Evolutionary conservation across 2,113 vertebrate genomes (phyloP).

Genomic region (Centrocercus urophasianus): DNA sequence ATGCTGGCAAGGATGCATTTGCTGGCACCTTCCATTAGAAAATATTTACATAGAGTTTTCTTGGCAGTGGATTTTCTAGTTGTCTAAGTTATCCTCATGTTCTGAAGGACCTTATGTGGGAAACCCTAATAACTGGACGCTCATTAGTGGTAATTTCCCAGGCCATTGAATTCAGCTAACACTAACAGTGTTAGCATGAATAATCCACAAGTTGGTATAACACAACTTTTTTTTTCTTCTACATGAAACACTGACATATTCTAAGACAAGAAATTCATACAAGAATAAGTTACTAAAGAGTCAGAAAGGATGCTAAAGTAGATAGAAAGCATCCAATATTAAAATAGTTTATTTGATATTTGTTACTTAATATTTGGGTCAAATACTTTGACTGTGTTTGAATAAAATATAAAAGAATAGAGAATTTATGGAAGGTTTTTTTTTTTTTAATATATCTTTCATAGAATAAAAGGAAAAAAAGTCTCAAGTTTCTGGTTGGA

Average conservation of each 20-base stretch:
- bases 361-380: background rate
- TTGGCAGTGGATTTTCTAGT: constrained; percentile 25
- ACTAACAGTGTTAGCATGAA: background rate
- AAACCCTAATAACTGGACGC: constrained; percentile 20
- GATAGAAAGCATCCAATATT: background rate
- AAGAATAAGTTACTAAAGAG: background rate
- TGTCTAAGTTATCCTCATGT: constrained; percentile 34
- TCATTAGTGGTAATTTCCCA: constrained; percentile 29
- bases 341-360: background rate
- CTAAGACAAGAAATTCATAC: background rate
- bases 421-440: fast-evolving
- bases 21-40: constrained; percentile 63
- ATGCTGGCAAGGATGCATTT: constrained; percentile 37
- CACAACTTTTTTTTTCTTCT: background rate
- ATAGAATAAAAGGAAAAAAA: background rate
- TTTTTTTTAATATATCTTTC: background rate
- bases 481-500: background rate
- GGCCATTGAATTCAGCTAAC: background rate
- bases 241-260: background rate
- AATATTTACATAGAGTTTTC: constrained; percentile 66
- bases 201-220: background rate
- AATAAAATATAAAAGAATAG: background rate
- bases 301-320: background rate
- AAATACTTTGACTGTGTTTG: background rate
- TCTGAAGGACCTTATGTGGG: background rate